Conservation (phyloP, 2,113 vertebrate species). For the Hypocryptadius cinnamomeus region DNA sequence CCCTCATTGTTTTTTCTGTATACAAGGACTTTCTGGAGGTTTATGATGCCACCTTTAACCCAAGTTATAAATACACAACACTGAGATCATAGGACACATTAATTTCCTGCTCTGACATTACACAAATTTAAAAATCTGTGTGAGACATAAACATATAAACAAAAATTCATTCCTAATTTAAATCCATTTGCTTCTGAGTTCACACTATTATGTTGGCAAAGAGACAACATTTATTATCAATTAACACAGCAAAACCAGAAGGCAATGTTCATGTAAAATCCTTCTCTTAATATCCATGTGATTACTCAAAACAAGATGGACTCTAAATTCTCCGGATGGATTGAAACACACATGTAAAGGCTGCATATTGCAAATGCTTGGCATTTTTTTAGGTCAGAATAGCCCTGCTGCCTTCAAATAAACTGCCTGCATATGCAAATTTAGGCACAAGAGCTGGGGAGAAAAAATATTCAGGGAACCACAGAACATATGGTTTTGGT, state of each 20-base stretch:
- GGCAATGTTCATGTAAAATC: not conserved
- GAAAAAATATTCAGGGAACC: not conserved
- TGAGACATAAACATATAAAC: not conserved
- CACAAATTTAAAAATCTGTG: not conserved
- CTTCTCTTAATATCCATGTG: not conserved
- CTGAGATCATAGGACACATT: conserved; percentile 21
- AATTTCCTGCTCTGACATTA: conserved; percentile 37
- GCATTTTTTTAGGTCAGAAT: not conserved
- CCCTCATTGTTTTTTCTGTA: conserved; percentile 47
- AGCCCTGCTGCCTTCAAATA: not conserved
- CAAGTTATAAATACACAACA: conserved; percentile 35
- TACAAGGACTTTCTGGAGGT: conserved; percentile 43
- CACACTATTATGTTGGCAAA: not conserved
- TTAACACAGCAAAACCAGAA: not conserved
- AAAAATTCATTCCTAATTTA: not conserved
- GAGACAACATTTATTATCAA: not conserved
- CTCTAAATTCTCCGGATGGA: not conserved
- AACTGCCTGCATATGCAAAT: not conserved
- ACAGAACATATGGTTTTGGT: not conserved
- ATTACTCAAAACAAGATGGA: not conserved
- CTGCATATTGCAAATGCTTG: not conserved
- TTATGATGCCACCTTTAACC: conserved; percentile 49
- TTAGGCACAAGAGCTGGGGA: not conserved
- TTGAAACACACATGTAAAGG: not conserved
- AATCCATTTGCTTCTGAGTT: not conserved